These are phyloP conservation scores for Chymomyza procnemis DNA, from an alignment of 2,888 invertebrate species.

Conservation along the genomic window DNA sequence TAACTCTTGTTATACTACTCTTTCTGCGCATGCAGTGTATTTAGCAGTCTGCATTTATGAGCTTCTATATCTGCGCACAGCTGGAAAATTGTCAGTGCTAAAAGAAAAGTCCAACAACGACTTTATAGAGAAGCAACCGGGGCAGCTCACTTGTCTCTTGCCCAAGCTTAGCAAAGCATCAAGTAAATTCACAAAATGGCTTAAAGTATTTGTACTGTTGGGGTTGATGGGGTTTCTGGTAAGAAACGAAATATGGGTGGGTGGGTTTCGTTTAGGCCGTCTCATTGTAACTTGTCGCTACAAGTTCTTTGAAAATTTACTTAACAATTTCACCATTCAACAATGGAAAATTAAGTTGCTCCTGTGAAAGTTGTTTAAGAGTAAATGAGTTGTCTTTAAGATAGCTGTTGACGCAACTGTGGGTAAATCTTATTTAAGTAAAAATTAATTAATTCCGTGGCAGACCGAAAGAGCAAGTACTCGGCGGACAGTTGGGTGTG, in stretches of 20 bases:
- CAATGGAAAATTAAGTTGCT: background rate
- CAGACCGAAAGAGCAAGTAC: background rate
- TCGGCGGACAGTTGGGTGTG: background rate
- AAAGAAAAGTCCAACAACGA: background rate
- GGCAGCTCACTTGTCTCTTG: background rate
- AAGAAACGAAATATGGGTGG: too few species aligned
- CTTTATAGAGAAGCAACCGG: background rate
- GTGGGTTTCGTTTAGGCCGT: background rate
- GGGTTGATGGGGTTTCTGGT: too few species aligned
- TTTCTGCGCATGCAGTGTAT: conserved; percentile 1
- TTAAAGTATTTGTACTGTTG: background rate
- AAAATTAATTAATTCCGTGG: conserved; percentile 62
- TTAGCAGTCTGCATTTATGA: conserved; percentile 36
- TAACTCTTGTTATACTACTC: too few species aligned
- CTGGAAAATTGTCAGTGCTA: background rate
- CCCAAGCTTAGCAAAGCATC: conserved; percentile 1
- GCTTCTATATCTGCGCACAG: background rate
- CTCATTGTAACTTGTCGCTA: background rate
- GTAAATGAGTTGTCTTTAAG: background rate
- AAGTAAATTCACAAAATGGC: background rate
- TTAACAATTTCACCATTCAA: background rate
- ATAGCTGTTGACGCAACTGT: conserved; percentile 52
- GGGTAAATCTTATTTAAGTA: conserved; percentile 49
- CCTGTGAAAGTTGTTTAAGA: background rate
- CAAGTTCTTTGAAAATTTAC: background rate